phyloP scores from a whole-genome alignment of 2,888 invertebrate species.

The Cryptus armator region DNA sequence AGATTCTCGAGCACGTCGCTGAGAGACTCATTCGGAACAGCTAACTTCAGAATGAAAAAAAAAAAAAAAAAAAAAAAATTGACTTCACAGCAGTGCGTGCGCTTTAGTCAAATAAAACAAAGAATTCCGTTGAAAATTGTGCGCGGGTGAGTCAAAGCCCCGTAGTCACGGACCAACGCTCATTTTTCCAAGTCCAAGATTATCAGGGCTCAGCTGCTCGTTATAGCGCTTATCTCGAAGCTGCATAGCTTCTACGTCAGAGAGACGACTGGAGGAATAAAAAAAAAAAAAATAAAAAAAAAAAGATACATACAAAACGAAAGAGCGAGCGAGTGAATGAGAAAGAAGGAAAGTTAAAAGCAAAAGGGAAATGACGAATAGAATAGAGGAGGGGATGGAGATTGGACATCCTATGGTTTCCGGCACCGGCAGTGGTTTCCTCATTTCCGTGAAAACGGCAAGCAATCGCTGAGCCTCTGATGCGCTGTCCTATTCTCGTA shows the following conservation, averaged over 20 bases:
- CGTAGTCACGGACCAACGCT: slow-evolving; percentile 11
- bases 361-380: slow-evolving; percentile 15
- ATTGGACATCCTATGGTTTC: slow-evolving; percentile 46
- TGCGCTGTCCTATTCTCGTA: slow-evolving; percentile 1
- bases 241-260: slow-evolving; percentile 21
- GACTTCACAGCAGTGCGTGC: slow-evolving; percentile 17
- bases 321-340: slow-evolving; percentile 21
- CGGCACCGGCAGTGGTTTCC: slow-evolving; percentile 54
- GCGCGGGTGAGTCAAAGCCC: slow-evolving; percentile 45
- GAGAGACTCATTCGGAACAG: slow-evolving; percentile 22
- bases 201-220: slow-evolving; percentile 54
- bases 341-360: neutral
- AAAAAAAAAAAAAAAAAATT: slow-evolving; percentile 10
- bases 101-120: slow-evolving; percentile 54
- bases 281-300: slow-evolving; percentile 19
- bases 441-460: slow-evolving; percentile 59
- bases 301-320: neutral
- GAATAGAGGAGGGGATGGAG: slow-evolving; percentile 28
- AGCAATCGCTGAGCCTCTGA: neutral
- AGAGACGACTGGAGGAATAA: slow-evolving; percentile 39
- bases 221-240: slow-evolving; percentile 60
- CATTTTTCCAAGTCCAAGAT: slow-evolving; percentile 44
- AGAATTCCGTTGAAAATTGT: slow-evolving; percentile 51
- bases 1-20: slow-evolving; percentile 9
- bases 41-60: neutral